phyloP scores from a whole-genome alignment of 2,113 vertebrate genomes.

The Phalacrocorax pelagicus region DNA sequence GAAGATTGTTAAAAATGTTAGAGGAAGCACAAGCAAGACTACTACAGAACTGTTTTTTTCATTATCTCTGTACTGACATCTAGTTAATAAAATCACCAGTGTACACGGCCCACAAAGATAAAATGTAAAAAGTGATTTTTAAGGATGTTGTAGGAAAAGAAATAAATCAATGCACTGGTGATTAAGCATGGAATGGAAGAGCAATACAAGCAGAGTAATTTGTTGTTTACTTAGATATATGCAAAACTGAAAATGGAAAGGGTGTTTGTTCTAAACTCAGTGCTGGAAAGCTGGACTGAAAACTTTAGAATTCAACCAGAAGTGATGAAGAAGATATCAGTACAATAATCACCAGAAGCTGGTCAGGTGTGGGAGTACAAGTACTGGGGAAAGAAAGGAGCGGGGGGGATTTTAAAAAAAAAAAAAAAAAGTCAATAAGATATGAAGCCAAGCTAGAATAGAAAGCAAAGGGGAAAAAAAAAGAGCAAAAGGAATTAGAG shows the following conservation, averaged over 20 bases:
- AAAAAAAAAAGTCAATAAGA: neutral
- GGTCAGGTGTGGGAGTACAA: neutral
- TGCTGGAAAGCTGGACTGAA: neutral
- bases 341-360: neutral
- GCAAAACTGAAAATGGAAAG: neutral
- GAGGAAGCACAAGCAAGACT: neutral
- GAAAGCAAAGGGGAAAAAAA: neutral
- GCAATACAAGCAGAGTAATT: neutral
- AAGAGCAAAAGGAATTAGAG: neutral
- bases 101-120: neutral
- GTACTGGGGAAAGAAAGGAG: fast-evolving
- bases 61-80: neutral
- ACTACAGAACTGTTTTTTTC: neutral
- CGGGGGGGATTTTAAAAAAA: neutral
- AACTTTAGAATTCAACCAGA: neutral
- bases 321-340: neutral
- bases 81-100: neutral
- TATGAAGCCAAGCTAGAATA: neutral
- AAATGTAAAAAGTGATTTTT: neutral
- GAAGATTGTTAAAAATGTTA: neutral
- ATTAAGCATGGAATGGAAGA: neutral
- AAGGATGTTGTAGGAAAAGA: neutral
- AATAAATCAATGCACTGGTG: neutral
- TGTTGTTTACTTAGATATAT: neutral
- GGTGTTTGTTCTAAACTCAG: neutral